Conservation (phyloP, 1,140 invertebrate genomes). For the Tetraneura akinire region DNA sequence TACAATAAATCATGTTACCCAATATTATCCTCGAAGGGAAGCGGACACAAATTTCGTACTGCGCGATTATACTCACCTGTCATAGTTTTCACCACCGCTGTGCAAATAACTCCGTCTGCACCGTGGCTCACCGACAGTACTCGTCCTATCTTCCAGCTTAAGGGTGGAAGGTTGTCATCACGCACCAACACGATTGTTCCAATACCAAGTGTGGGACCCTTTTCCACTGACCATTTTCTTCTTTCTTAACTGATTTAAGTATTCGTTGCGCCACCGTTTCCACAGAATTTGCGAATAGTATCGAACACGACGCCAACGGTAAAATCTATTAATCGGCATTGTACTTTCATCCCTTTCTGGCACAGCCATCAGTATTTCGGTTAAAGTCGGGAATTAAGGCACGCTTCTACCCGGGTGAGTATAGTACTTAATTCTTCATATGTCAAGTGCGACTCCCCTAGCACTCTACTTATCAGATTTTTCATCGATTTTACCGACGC, state of each 20-base stretch:
- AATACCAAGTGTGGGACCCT: background rate
- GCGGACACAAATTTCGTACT: conserved; percentile 2
- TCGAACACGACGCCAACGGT: background rate
- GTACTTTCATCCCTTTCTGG: background rate
- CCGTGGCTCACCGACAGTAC: background rate
- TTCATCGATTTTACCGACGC: background rate
- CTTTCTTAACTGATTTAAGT: background rate
- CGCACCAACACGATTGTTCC: background rate
- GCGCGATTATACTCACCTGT: conserved; percentile 3
- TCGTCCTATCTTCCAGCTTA: background rate
- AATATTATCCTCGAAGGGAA: background rate
- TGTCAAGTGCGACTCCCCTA: background rate
- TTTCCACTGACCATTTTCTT: background rate
- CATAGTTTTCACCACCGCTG: conserved; percentile 9
- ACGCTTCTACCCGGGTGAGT: background rate
- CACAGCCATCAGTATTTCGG: background rate
- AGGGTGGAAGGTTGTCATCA: background rate
- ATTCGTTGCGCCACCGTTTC: background rate
- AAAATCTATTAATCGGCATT: background rate
- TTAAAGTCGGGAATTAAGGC: background rate
- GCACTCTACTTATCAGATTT: background rate
- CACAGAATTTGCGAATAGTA: background rate
- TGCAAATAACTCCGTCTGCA: background rate
- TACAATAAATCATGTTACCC: too few relatives aligned
- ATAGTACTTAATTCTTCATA: background rate